A percentile compares a stretch with the other conserved stretches of the same genome.
phyloP scores from a whole-genome alignment of 2,888 invertebrate genomes.

The Unio delphinus region DNA sequence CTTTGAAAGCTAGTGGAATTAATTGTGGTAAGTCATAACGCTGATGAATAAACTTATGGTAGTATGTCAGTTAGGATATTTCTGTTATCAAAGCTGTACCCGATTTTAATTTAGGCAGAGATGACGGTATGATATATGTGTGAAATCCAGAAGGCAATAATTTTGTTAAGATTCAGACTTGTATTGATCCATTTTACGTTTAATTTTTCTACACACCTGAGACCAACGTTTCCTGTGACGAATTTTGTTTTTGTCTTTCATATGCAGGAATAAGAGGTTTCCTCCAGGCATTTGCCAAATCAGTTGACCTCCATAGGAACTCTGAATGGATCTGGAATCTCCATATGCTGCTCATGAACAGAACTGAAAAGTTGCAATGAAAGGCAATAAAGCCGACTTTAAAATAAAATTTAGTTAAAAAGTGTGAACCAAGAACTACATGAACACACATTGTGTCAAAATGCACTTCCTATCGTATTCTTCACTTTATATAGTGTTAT shows the following conservation, averaged over 20 bases:
- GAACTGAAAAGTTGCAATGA: conserved; percentile 64
- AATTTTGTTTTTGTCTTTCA: conserved; percentile 97
- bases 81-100: no score
- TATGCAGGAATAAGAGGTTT: conserved; percentile 95
- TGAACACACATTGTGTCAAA: no score
- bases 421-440: no score
- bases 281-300: conserved; percentile 96
- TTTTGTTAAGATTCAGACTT: neutral
- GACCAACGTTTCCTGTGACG: conserved; percentile 99
- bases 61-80: no score
- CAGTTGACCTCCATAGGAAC: conserved; percentile 92
- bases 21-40: no score
- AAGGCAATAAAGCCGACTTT: no score
- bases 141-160: neutral
- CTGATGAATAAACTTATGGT: no score
- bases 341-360: conserved; percentile 91
- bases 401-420: no score
- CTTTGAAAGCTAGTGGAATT: no score
- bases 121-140: neutral
- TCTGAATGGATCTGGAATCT: conserved; percentile 91
- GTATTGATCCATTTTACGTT: neutral
- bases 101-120: no score
- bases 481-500: no score
- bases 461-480: no score
- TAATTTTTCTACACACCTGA: conserved; percentile 76